A percentile compares a stretch with the other conserved stretches of the same genome.
phyloP scores from a whole-genome alignment of 2,888 invertebrate genomes.

The Lasioglossum calceatum region DNA sequence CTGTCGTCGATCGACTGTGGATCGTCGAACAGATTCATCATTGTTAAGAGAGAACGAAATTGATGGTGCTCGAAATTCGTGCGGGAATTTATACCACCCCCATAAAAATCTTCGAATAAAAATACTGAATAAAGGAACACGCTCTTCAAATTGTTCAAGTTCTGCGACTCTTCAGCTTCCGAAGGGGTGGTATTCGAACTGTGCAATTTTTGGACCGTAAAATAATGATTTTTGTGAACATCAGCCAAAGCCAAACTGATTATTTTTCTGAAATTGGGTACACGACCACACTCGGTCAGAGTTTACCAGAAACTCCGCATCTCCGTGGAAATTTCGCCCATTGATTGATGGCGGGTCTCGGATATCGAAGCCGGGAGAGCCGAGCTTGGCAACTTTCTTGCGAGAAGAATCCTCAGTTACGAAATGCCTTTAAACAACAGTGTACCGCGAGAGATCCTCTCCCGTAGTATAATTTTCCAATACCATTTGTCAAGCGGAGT shows the following conservation, averaged over 20 bases:
- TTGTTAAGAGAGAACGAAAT: background rate
- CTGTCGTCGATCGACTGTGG: background rate
- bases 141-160: no score
- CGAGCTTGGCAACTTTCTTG: background rate
- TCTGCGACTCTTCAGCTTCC: background rate
- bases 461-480: background rate
- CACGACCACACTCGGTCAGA: background rate
- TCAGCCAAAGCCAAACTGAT: no score
- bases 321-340: background rate
- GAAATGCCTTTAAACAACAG: background rate
- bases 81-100: background rate
- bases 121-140: background rate
- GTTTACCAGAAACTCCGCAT: background rate
- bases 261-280: background rate
- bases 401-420: background rate
- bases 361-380: background rate
- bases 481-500: background rate
- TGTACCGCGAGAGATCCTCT: background rate
- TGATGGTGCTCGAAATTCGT: background rate
- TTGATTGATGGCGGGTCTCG: background rate
- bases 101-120: background rate
- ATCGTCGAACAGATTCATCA: background rate
- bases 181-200: background rate
- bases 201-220: background rate
- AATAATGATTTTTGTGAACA: no score